Conservation (phyloP, 92 coral and sea anemone genomes). For the Zoanthus sociatus region DNA sequence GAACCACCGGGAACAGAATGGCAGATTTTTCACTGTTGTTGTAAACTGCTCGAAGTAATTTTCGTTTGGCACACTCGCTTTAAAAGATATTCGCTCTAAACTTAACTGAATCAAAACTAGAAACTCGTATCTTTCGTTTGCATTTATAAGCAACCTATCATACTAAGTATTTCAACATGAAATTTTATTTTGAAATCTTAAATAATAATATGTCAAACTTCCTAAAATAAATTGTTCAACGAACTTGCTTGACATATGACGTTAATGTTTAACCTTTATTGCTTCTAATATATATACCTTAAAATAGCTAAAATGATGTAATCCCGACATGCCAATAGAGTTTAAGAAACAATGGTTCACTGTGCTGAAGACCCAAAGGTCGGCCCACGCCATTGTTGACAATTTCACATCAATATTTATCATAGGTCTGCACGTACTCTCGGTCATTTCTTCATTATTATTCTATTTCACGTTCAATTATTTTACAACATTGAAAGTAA, state of each 20-base stretch:
- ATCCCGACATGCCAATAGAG: conserved; percentile 18
- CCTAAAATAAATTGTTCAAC: conserved; percentile 20
- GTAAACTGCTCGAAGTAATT: conserved; percentile 12
- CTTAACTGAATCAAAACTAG: conserved; percentile 1
- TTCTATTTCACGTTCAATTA: neutral
- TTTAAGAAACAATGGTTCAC: conserved; percentile 6
- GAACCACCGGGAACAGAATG: conserved; percentile 21
- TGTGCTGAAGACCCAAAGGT: neutral
- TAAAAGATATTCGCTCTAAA: conserved; percentile 4
- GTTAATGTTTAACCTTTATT: conserved; percentile 6
- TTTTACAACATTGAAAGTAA: conserved; percentile 5
- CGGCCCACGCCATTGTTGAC: conserved; percentile 27
- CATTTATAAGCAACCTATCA: conserved; percentile 1
- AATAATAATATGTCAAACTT: conserved; percentile 18
- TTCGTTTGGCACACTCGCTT: conserved; percentile 9
- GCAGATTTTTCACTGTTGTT: conserved; percentile 4
- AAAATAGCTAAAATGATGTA: neutral
- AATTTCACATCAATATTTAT: conserved; percentile 10
- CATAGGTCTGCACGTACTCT: neutral
- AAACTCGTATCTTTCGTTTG: conserved; percentile 1
- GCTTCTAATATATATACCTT: conserved; percentile 3
- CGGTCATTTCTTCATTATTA: conserved; percentile 14
- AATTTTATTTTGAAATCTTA: conserved; percentile 25
- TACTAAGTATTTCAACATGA: neutral
- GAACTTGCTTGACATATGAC: neutral